Percentiles rank a stretch among this genome's conserved stretches.
These are phyloP conservation scores for Nerophis ophidion DNA, from an alignment of 2,113 vertebrate species.

Conservation along the genomic window DNA sequence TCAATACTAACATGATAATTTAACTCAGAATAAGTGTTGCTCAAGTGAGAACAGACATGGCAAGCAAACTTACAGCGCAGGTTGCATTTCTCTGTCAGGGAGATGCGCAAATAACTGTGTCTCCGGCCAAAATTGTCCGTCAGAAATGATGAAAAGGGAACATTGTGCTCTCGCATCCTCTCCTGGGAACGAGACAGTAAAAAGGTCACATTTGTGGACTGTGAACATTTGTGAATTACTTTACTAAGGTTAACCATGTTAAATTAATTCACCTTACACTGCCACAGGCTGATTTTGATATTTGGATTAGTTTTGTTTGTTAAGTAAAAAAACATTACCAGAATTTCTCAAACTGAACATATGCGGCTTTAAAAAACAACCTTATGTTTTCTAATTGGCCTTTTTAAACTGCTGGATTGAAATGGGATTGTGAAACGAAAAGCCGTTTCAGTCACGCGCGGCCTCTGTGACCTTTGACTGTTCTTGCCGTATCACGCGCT, in stretches of 20 bases:
- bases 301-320: too few species aligned
- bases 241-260: not conserved
- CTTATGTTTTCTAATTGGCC: not conserved
- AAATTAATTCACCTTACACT: too few species aligned
- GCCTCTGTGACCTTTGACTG: slow-evolving; percentile 16
- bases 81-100: slow-evolving; percentile 95
- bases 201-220: not conserved
- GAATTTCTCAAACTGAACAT: too few species aligned
- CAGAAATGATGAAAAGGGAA: slow-evolving; percentile 86
- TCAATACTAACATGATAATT: too few species aligned
- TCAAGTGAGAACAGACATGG: not conserved
- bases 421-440: not conserved
- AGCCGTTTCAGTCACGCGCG: not conserved
- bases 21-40: too few species aligned
- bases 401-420: not conserved
- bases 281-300: too few species aligned
- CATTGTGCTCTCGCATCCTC: slow-evolving; percentile 52
- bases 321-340: too few species aligned
- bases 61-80: slow-evolving; percentile 82
- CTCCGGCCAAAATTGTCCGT: slow-evolving; percentile 83
- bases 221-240: not conserved
- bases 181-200: slow-evolving; percentile 50
- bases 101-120: slow-evolving; percentile 94
- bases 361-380: too few species aligned
- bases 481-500: not conserved